phyloP scores from a whole-genome alignment of 1,140 invertebrate genomes.

The Telenomus remus region DNA sequence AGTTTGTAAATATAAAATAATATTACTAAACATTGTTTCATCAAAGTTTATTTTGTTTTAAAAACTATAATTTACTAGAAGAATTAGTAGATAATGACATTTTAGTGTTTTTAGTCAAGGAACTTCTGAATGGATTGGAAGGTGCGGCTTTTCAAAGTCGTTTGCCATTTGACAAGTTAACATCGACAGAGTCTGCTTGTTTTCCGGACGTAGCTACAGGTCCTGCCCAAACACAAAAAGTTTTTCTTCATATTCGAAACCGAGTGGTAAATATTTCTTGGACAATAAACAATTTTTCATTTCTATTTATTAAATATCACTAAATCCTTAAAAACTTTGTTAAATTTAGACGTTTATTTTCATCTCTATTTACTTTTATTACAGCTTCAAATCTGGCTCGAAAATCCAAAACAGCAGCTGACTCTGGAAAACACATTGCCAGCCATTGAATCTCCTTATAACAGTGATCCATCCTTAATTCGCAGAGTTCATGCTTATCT shows the following conservation, averaged over 20 bases:
- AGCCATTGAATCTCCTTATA: constrained; percentile 92
- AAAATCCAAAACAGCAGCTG: constrained; percentile 95
- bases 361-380: too few relatives aligned
- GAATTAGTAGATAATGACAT: not conserved
- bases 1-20: too few relatives aligned
- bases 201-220: constrained; percentile 93
- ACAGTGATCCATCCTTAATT: constrained; percentile 90
- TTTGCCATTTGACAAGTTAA: constrained; percentile 96
- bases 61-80: too few relatives aligned
- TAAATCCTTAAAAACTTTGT: too few relatives aligned
- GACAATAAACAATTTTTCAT: too few relatives aligned
- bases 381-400: constrained; percentile 95
- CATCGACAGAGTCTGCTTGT: constrained; percentile 92
- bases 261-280: constrained; percentile 79
- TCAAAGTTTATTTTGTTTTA: too few relatives aligned
- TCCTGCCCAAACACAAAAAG: constrained; percentile 88
- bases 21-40: too few relatives aligned
- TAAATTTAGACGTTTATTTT: too few relatives aligned
- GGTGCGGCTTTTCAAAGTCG: constrained; percentile 95
- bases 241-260: constrained; percentile 95
- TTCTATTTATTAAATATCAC: too few relatives aligned
- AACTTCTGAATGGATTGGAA: constrained; percentile 82
- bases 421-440: constrained; percentile 87
- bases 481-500: constrained; percentile 93
- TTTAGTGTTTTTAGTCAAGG: constrained; percentile 59